Evolutionary conservation across 2,113 vertebrate species (phyloP).

Genomic region (Gorsachius goisagi): DNA sequence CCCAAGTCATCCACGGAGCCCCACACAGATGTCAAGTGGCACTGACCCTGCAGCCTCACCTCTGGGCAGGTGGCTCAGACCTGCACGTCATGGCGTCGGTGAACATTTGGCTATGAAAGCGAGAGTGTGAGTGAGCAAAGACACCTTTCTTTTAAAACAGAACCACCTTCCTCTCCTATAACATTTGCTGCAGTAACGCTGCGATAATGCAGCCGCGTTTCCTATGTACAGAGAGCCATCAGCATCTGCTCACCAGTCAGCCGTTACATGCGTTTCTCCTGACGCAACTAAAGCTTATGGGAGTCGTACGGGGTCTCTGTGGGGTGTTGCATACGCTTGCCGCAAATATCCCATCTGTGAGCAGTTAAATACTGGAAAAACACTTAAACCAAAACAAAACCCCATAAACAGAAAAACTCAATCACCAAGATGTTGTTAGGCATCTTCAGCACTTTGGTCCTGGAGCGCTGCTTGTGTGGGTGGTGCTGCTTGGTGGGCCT

Average conservation of each 20-base stretch:
- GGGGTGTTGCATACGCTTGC: not conserved
- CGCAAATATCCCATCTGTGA: not conserved
- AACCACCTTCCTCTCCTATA: accelerated
- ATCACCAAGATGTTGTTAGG: not conserved
- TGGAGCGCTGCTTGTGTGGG: not conserved
- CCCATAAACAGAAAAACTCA: not conserved
- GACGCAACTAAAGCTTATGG: not conserved
- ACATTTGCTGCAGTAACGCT: not conserved
- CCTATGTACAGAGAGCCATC: not conserved
- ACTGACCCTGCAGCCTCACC: not conserved
- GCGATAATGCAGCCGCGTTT: not conserved
- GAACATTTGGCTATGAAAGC: not conserved
- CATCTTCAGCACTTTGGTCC: not conserved
- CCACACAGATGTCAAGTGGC: no score
- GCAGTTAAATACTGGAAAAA: slow-evolving; percentile 10
- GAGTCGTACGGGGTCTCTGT: not conserved
- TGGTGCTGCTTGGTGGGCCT: not conserved
- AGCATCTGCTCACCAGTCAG: not conserved
- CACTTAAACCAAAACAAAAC: not conserved
- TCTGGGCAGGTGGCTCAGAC: not conserved
- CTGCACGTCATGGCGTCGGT: not conserved
- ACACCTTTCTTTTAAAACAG: not conserved
- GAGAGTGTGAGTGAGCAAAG: not conserved
- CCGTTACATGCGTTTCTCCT: not conserved
- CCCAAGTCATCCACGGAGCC: not conserved